These are phyloP conservation scores for Lanistes nyassanus DNA, from an alignment of 1,140 invertebrate genomes.

Conservation along the genomic window DNA sequence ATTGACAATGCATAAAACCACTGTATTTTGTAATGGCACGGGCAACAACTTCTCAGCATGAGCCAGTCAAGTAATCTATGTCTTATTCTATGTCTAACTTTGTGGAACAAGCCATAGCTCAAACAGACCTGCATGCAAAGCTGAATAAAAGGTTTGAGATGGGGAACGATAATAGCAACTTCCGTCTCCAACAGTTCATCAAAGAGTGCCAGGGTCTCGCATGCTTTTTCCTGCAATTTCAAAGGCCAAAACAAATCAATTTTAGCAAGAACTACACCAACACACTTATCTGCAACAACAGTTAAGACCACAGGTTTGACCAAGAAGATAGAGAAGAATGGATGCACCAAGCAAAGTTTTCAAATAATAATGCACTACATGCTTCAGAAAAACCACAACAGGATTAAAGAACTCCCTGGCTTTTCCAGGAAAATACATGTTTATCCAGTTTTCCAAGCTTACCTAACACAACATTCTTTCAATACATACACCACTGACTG, in stretches of 20 bases:
- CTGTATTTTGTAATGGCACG: too few species aligned
- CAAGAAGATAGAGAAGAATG: background rate
- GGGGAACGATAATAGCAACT: constrained; percentile 73
- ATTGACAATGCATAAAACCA: background rate
- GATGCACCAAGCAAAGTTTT: too few species aligned
- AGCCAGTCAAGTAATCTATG: background rate
- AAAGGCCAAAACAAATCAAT: background rate
- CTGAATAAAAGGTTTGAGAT: constrained; percentile 75
- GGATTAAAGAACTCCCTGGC: too few species aligned
- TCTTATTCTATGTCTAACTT: background rate
- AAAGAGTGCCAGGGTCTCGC: constrained; percentile 77
- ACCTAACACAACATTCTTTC: too few species aligned
- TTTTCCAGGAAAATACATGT: too few species aligned
- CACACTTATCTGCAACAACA: too few species aligned
- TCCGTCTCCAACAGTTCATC: constrained; percentile 79
- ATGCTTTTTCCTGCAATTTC: constrained; percentile 69
- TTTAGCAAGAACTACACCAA: too few species aligned
- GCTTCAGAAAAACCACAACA: too few species aligned
- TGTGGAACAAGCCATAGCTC: background rate
- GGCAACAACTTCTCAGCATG: too few species aligned
- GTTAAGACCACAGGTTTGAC: background rate
- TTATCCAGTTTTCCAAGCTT: too few species aligned
- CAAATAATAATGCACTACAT: too few species aligned
- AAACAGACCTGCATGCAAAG: constrained; percentile 75
- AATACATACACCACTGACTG: too few species aligned